Evolutionary conservation across 2,888 invertebrate species (phyloP), one percentile per base, ranked within the genome.

Genomic region (Nudaria mundana): DNA sequence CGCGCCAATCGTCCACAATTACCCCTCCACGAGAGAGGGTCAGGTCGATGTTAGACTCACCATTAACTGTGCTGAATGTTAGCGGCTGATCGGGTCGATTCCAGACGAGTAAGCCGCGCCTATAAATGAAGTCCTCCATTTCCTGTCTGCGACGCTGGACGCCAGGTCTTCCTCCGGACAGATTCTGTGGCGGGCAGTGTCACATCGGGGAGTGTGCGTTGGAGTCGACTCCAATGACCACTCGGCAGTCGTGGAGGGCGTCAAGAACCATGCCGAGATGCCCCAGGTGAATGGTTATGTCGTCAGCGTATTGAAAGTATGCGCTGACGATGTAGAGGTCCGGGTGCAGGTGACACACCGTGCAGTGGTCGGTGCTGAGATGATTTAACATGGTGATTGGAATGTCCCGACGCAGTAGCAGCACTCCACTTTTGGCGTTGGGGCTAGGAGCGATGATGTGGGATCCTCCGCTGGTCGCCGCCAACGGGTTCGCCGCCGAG

Each of bases 161-260:
- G 1, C 48, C 48, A 0, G 34, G 38, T 3, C 63, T 57, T 0
- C 55, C 37, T 0, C 63, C 59, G 0, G 3, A n/a, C 3, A 37
- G 52, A 2, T 62, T 58, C 0, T 36, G 11, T 0, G 8, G 5
- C 0, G 30, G 14, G 5, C 55, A 55, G 38, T 44, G 37, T 57
- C 61, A 64, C 29, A 61, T 14, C 0, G 58, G 55, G 0, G 63
- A 66, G 40, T 63, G 61, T 0, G 67, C 52, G 29, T 64, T 64
- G 8, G 32, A 36, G 37, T 64, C 64, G 0, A 45, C 39, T 0
- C 52, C 49, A 0, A 66, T 39, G 0, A 66, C 4, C 0, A 62
- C 31, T 0, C 3, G 22, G 0, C 6, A 10, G 0, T 56, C 57
- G 0, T 15, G 1, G 1, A 65, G 31, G 0, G n/a, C 26, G 3